These are phyloP conservation scores for Graptemys geographica DNA, from an alignment of 2,797 vertebrate species.

Conservation along the genomic window DNA sequence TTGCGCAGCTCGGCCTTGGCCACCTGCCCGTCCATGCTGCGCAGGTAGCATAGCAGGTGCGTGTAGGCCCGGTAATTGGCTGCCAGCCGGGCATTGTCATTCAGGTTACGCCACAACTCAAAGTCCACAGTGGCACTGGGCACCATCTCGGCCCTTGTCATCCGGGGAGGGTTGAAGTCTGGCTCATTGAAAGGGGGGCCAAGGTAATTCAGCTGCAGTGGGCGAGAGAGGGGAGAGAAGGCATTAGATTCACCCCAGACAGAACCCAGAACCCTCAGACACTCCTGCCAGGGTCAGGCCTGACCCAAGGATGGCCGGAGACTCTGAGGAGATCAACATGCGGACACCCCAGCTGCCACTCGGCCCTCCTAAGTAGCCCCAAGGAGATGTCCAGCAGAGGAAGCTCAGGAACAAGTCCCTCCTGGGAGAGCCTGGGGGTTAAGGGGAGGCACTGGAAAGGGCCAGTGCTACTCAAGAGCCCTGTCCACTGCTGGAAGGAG, in stretches of 20 bases:
- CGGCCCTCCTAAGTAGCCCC: neutral
- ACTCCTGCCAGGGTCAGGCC: neutral
- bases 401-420: neutral
- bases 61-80: constrained; percentile 97
- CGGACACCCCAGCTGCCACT: neutral
- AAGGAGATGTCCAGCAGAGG: neutral
- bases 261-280: neutral
- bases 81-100: constrained; percentile 92
- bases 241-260: neutral
- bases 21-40: constrained; percentile 89
- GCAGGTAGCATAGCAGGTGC: constrained; percentile 90
- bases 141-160: constrained; percentile 90
- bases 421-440: neutral
- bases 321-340: neutral
- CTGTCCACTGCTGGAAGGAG: neutral
- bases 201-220: constrained; percentile 91
- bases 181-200: constrained; percentile 97
- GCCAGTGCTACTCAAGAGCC: neutral
- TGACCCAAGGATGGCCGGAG: neutral
- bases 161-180: constrained; percentile 94
- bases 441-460: neutral
- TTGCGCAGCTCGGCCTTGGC: constrained; percentile 91
- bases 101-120: constrained; percentile 93
- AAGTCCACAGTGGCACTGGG: constrained; percentile 94
- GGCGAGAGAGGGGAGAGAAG: constrained; percentile 38